Base-by-base conservation (phyloP, 2,888 invertebrate species). In the Sminthurinus aureus region DNA sequence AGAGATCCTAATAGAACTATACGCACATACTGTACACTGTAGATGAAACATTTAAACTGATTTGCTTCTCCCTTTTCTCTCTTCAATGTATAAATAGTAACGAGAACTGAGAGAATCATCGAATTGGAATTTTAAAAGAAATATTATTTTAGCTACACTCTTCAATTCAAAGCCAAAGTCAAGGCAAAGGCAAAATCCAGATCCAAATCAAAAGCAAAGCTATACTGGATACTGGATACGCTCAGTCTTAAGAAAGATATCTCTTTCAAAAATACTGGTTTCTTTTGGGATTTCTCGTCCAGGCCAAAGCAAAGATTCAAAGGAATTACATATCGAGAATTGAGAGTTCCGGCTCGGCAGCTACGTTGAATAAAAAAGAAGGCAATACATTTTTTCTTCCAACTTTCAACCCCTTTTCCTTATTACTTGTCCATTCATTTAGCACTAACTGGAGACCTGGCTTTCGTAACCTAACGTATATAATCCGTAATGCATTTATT, bases 351-450 rank as follows among this genome's bases (percentile, higher is more conserved):
- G 2, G 58, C 9, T 58, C 52, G 9, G 38, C 1, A 38, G 6
- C 38, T 6, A 4, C 38, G 6, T 4, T 38, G 38, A 38, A 58
- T 2, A 58, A 52, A 58, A 13, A 58, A 58, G 69, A 20, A 22
- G 20, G 66, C 66, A n/a, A 66, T 66, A 66, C 3, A 66, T 73
- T 73, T 73, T 73, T 73, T 58, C 52, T 52, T 52, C 52, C 13
- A n/a, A 11, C 52, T 58, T 73, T 73, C 38, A 73, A 73, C 73
- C 73, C 76, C n/a, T 76, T 20, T 22, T 22, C 76, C n/a, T 38
- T 75, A n/a, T n/a, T n/a, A n/a, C n/a, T n/a, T n/a, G n/a, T n/a
- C 76, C 15, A 76, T 76, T 74, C 38, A 74, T 15, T 67, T 67
- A 12, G 69, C 9, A 12, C 6, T 74, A 12, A 52, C 13, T 58